These are phyloP conservation scores for Donacobius atricapilla DNA, from an alignment of 2,113 vertebrate genomes.

Conservation along the genomic window DNA sequence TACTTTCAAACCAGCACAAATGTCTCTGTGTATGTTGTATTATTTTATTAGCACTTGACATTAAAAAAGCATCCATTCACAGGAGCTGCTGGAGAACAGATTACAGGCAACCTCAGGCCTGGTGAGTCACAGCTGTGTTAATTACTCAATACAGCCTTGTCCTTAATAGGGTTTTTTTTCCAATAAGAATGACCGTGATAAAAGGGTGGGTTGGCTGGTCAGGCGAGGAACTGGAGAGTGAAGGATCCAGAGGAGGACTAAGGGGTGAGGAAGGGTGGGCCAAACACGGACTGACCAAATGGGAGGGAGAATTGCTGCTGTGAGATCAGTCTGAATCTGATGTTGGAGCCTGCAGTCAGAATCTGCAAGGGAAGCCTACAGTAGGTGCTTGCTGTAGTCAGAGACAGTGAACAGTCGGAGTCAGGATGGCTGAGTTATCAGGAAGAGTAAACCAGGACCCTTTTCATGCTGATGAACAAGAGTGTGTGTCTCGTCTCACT, in stretches of 20 bases:
- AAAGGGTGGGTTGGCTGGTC: background rate
- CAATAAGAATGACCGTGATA: background rate
- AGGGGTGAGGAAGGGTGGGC: background rate
- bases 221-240: background rate
- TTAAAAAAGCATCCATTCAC: background rate
- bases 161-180: background rate
- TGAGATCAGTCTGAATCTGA: background rate
- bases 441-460: background rate
- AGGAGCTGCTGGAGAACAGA: background rate
- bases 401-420: background rate
- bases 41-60: constrained; percentile 19
- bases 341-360: no score
- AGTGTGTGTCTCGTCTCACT: background rate
- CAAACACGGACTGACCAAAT: background rate
- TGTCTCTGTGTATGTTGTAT: background rate
- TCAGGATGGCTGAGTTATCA: background rate
- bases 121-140: background rate
- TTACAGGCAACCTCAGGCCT: background rate
- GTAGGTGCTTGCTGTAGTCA: background rate
- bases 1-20: no score
- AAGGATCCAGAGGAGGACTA: background rate
- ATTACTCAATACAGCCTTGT: background rate
- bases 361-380: background rate
- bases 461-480: background rate
- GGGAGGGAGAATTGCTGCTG: background rate